Conservation (phyloP, 1,140 invertebrate genomes). For the Plutomurus gul region DNA sequence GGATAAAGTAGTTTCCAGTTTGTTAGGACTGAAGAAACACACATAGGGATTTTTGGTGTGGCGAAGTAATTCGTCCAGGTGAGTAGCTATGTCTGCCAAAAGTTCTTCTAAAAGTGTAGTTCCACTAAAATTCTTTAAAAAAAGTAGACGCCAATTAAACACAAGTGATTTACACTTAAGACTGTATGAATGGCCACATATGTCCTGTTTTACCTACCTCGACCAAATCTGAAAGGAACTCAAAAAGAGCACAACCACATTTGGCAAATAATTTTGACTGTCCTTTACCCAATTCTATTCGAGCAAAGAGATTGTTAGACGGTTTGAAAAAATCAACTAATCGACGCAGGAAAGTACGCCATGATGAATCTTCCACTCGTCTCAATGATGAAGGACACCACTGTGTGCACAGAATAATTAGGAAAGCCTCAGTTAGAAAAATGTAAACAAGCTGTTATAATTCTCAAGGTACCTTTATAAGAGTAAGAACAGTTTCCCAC, state of each 20-base stretch:
- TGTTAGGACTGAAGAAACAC: constrained; percentile 83
- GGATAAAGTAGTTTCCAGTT: constrained; percentile 83
- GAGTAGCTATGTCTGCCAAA: constrained; percentile 75
- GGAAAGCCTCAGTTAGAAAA: neutral
- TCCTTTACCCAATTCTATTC: constrained; percentile 70
- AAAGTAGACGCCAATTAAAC: constrained; percentile 11
- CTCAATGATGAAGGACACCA: constrained; percentile 62
- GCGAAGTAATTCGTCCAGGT: constrained; percentile 72
- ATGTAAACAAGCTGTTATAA: neutral
- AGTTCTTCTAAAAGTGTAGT: constrained; percentile 69
- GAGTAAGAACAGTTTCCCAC: constrained; percentile 77
- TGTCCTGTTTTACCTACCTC: constrained; percentile 61
- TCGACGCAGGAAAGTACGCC: constrained; percentile 77
- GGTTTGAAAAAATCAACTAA: constrained; percentile 86
- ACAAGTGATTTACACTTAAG: too few relatives aligned
- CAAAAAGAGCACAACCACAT: constrained; percentile 75
- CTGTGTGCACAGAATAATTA: constrained; percentile 54
- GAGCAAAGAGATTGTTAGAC: constrained; percentile 75
- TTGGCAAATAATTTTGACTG: constrained; percentile 67
- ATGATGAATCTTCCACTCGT: constrained; percentile 72
- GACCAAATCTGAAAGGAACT: constrained; percentile 69
- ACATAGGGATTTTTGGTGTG: constrained; percentile 75
- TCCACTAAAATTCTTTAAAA: constrained; percentile 37
- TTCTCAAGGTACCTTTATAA: constrained; percentile 71
- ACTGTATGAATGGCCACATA: too few relatives aligned